phyloP scores from a whole-genome alignment of 1,140 invertebrate genomes.

The Mya arenaria region DNA sequence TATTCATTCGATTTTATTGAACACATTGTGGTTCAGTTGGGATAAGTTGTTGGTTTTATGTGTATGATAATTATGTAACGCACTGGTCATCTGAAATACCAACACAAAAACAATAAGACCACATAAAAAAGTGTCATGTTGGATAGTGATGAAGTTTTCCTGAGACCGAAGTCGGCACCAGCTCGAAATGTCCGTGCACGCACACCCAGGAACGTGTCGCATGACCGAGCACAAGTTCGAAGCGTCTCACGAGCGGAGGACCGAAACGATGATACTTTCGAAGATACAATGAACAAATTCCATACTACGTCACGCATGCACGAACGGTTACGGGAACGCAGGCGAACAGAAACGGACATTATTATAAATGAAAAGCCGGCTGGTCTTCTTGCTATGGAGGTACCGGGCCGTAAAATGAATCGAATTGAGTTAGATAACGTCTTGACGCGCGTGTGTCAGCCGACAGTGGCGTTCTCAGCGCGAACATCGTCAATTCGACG shows the following conservation, averaged over 20 bases:
- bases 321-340: constrained; percentile 24
- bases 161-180: constrained; percentile 42
- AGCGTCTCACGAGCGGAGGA: neutral
- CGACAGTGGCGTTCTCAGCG: constrained; percentile 34
- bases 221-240: neutral
- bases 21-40: too few species aligned
- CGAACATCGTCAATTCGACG: constrained; percentile 29
- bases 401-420: constrained; percentile 28
- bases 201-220: neutral
- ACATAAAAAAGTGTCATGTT: too few species aligned
- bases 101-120: too few species aligned
- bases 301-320: constrained; percentile 36
- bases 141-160: too few species aligned
- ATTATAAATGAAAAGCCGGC: constrained; percentile 34
- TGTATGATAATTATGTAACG: too few species aligned
- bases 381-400: constrained; percentile 25
- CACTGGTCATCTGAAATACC: too few species aligned
- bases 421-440: constrained; percentile 32
- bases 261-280: neutral
- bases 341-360: constrained; percentile 47
- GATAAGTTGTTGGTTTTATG: too few species aligned
- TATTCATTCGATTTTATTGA: too few species aligned
- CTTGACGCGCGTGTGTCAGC: constrained; percentile 27
- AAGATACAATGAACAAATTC: constrained; percentile 45
- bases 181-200: neutral